Conservation (phyloP, 2,113 vertebrate species). For the Thunnus maccoyii region DNA sequence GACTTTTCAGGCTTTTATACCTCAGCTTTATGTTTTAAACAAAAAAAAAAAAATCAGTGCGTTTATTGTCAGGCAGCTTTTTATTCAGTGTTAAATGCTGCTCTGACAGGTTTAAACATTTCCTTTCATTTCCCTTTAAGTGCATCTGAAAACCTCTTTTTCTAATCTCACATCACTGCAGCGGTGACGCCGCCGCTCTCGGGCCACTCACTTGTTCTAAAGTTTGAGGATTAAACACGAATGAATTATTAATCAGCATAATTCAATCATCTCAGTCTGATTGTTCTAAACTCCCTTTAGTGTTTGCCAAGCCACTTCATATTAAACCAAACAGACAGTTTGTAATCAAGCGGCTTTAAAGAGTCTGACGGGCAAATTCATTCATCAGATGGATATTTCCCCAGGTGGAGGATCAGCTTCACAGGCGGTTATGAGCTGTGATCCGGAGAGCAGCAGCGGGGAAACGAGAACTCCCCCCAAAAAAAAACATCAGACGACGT, state of each 20-base stretch:
- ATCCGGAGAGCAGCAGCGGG: constrained; percentile 40
- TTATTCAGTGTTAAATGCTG: too few relatives aligned
- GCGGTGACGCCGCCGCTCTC: constrained; percentile 17
- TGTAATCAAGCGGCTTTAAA: constrained; percentile 61
- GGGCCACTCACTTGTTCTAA: constrained; percentile 15
- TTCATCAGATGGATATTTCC: constrained; percentile 63
- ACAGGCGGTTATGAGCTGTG: constrained; percentile 42
- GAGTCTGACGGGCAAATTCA: constrained; percentile 51
- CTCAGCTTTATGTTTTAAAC: too few relatives aligned
- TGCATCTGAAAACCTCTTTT: neutral
- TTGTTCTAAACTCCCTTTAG: constrained; percentile 55
- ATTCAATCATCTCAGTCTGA: constrained; percentile 65
- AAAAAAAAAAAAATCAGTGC: too few relatives aligned
- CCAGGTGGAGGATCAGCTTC: constrained; percentile 48
- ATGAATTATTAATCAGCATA: constrained; percentile 74
- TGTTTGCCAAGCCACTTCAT: constrained; percentile 60
- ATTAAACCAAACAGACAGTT: constrained; percentile 63
- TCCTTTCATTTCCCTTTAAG: neutral
- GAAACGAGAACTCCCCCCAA: constrained; percentile 4
- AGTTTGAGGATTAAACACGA: constrained; percentile 55
- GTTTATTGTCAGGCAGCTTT: too few relatives aligned
- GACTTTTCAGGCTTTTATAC: too few relatives aligned
- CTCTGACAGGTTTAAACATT: neutral
- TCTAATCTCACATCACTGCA: too few relatives aligned
- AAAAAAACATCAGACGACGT: constrained; percentile 1